Percentiles rank a stretch among this genome's conserved stretches.
These are phyloP conservation scores for Procambarus virginalis DNA, from an alignment of 1,140 invertebrate genomes.

Conservation along the genomic window DNA sequence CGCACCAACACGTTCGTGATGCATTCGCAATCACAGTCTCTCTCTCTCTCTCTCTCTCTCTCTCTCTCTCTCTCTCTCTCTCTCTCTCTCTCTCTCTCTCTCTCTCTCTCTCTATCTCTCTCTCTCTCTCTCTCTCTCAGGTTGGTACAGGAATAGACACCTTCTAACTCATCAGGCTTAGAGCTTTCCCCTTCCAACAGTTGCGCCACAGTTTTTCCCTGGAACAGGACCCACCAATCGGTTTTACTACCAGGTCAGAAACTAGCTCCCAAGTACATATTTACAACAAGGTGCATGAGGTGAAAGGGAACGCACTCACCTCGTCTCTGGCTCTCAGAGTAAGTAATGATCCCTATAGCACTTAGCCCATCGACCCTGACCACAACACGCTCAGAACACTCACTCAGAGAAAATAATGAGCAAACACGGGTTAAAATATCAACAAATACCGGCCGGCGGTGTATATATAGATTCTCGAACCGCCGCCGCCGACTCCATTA, in stretches of 20 bases:
- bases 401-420: constrained; percentile 29
- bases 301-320: background rate
- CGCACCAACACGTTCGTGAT: no score
- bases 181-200: no score
- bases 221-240: no score
- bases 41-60: no score
- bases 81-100: background rate
- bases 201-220: no score
- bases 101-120: background rate
- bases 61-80: background rate
- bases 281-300: no score
- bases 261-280: no score
- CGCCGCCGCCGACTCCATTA: constrained; percentile 31
- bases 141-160: no score
- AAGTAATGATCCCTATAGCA: background rate
- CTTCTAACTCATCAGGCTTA: no score
- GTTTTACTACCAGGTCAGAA: no score
- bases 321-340: no score
- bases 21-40: no score
- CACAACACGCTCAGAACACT: constrained; percentile 11
- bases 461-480: background rate
- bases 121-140: background rate
- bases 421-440: constrained; percentile 50
- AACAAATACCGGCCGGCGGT: constrained; percentile 40
- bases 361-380: background rate